A percentile compares a stretch with the other conserved stretches of the same genome.
Conservation (phyloP, 1,140 invertebrate species). For the Papilio helenus region DNA sequence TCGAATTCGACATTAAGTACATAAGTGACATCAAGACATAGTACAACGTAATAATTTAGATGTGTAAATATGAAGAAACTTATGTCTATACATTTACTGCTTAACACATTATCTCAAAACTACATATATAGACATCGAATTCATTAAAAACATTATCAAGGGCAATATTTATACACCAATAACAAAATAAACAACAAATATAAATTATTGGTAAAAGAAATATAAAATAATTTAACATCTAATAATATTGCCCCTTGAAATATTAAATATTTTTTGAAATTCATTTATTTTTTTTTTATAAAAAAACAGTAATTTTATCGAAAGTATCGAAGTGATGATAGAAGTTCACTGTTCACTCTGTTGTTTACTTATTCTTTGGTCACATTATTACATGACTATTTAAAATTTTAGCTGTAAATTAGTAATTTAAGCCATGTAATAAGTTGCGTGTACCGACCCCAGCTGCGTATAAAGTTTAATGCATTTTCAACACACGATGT, state of each 20-base stretch:
- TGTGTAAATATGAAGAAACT: constrained; percentile 53
- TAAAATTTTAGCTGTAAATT: not conserved
- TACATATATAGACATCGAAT: constrained; percentile 35
- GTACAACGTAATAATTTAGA: constrained; percentile 63
- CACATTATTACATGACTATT: not conserved
- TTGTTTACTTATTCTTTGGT: not conserved
- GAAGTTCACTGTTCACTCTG: constrained; percentile 14
- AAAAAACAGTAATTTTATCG: constrained; percentile 28
- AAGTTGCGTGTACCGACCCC: too few relatives aligned
- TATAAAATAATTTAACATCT: constrained; percentile 9
- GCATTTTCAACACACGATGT: not conserved
- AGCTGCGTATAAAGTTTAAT: not conserved
- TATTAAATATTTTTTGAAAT: constrained; percentile 31
- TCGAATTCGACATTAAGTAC: constrained; percentile 53
- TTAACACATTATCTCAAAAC: constrained; percentile 45
- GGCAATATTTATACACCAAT: constrained; percentile 23
- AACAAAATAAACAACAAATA: constrained; percentile 1
- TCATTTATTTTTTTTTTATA: constrained; percentile 6
- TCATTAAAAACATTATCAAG: constrained; percentile 27
- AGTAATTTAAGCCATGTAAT: not conserved
- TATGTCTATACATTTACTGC: constrained; percentile 64
- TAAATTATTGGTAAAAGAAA: not conserved
- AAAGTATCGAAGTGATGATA: constrained; percentile 22
- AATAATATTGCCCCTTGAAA: constrained; percentile 35
- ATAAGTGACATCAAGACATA: constrained; percentile 67